These are phyloP conservation scores for Chloromyia formosa DNA, from an alignment of 2,888 invertebrate genomes.

Conservation along the genomic window DNA sequence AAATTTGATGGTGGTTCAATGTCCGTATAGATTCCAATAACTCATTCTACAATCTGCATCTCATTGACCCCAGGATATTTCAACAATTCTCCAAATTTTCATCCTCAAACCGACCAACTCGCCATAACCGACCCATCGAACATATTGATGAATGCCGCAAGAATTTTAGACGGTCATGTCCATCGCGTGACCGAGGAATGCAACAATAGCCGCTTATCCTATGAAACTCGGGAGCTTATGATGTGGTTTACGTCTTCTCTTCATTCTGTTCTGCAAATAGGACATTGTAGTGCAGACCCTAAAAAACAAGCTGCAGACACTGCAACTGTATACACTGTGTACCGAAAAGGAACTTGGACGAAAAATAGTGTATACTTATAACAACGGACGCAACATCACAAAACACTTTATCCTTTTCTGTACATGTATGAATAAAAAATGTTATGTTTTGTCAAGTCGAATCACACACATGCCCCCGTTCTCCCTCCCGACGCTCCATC, in stretches of 20 bases:
- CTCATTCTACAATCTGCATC: no score
- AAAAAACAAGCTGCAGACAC: background rate
- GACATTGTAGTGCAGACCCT: background rate
- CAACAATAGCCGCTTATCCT: conserved; percentile 2
- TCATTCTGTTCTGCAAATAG: background rate
- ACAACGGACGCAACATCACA: conserved; percentile 10
- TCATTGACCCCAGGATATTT: no score
- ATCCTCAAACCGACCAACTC: no score
- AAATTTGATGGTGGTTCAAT: no score
- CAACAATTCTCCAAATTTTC: no score
- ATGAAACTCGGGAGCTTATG: background rate
- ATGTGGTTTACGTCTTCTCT: conserved; percentile 23
- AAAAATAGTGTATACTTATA: conserved; percentile 10
- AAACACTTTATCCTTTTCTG: conserved; percentile 26
- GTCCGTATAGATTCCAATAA: no score
- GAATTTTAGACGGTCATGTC: no score
- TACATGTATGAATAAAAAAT: background rate
- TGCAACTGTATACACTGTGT: background rate
- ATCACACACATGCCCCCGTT: no score
- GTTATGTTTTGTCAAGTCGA: conserved; percentile 1
- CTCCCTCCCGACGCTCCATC: no score
- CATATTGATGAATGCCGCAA: no score
- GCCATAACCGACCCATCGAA: no score
- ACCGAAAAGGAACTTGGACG: background rate
- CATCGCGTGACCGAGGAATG: background rate